Evolutionary conservation across 2,888 invertebrate species (phyloP).

Genomic region (Caenorhabditis zanzibari): DNA sequence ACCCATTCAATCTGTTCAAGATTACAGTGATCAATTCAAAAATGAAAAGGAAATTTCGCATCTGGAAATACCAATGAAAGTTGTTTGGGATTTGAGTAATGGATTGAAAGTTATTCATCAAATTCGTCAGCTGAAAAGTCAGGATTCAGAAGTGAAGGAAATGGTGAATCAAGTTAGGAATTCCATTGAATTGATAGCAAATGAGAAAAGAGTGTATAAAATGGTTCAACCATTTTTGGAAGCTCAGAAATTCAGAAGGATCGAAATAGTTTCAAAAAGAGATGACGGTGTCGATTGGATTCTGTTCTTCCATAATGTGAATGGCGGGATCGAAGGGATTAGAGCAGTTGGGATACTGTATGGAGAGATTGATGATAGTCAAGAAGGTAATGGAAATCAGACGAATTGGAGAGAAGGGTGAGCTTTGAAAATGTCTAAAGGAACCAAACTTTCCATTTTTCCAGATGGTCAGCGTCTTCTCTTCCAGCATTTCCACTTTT

Average conservation of each 20-base stretch:
- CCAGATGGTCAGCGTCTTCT: too few relatives aligned
- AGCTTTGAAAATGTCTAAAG: neutral
- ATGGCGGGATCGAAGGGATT: neutral
- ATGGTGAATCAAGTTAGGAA: neutral
- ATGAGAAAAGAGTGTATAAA: neutral
- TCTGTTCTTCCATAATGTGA: neutral
- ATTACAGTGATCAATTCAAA: neutral
- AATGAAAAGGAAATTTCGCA: neutral
- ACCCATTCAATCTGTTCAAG: neutral
- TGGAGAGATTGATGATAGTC: neutral
- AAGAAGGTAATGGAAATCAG: neutral
- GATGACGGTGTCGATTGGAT: neutral
- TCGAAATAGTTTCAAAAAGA: neutral
- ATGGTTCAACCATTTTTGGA: neutral
- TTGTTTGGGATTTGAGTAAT: neutral
- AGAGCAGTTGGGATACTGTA: neutral
- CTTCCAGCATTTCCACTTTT: too few relatives aligned
- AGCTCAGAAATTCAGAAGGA: neutral
- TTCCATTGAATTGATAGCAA: neutral
- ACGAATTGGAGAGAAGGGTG: neutral
- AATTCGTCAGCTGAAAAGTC: neutral
- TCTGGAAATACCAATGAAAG: neutral
- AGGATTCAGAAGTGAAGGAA: neutral
- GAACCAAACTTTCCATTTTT: too few relatives aligned
- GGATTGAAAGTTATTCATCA: neutral